A percentile compares a stretch with the other conserved stretches of the same genome.
phyloP scores from a whole-genome alignment of 2,113 vertebrate genomes.

The Dasyurus viverrinus region DNA sequence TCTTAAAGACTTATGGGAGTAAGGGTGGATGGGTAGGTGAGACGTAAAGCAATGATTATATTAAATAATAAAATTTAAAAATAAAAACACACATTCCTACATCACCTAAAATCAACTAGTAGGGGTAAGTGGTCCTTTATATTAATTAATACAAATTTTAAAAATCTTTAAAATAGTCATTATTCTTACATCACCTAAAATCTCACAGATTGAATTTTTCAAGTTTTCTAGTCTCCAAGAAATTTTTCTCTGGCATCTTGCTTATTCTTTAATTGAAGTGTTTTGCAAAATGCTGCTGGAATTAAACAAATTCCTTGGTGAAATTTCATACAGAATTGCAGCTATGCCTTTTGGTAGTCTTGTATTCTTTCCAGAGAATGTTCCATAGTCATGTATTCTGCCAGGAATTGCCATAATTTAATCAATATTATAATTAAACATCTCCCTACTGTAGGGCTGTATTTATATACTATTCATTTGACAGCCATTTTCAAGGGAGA shows the following conservation, averaged over 20 bases:
- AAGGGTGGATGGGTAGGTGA: not conserved
- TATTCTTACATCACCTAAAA: not conserved
- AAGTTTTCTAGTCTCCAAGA: not conserved
- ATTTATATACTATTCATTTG: conserved; percentile 73
- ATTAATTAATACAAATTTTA: conserved; percentile 1
- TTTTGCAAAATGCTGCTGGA: not conserved
- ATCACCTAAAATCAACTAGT: not conserved
- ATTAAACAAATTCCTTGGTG: conserved; percentile 64
- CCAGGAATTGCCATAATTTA: conserved; percentile 75
- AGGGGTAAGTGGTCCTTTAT: not conserved
- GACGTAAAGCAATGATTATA: not conserved
- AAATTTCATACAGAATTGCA: conserved; percentile 56
- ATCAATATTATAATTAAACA: conserved; percentile 82
- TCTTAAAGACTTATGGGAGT: not conserved
- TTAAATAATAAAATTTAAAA: not conserved
- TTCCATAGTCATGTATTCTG: conserved; percentile 65
- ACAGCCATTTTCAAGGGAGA: conserved; percentile 78
- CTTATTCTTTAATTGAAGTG: not conserved
- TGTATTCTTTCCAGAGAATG: conserved; percentile 69
- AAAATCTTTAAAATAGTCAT: not conserved
- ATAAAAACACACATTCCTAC: not conserved
- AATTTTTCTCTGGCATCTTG: not conserved
- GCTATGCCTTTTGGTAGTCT: conserved; percentile 48
- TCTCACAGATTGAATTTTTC: not conserved
- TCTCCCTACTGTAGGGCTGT: conserved; percentile 73